Base-by-base conservation (phyloP, 2,113 vertebrate genomes). In the Ictalurus furcatus region DNA sequence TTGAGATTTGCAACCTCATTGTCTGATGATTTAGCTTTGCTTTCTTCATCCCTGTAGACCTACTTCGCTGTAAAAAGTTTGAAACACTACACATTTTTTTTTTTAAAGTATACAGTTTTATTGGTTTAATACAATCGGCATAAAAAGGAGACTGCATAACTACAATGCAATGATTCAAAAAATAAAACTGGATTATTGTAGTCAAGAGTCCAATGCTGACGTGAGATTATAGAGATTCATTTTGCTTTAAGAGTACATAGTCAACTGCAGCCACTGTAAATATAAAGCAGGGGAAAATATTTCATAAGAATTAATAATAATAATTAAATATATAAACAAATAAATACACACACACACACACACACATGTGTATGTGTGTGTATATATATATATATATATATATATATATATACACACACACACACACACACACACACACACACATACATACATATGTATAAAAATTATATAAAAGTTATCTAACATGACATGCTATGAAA, bases 181-280 rank as follows among this genome's bases (percentile, higher is more conserved):
- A 34, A 82, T 9, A 83, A 34, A 25, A 34, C 14, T 12, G 12
- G 12, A 40, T 67, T n/a, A 12, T n/a, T 87, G 14, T 87, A 76
- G 52, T 25, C 9, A 21, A 25, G 44, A n/a, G 44, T 80, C 48
- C 30, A 74, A 44, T 0, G 54, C 28, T 54, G n/a, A 63, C 25
- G 28, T 28, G 16, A 52, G 17, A 76, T 9, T 11, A n/a, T 52
- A 84, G 12, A 52, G 23, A 85, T 83, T 85, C 19, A 6, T 69
- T 7, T 81, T 83, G 40, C 65, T 91, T 96, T 92, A 96, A 73
- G 96, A 96, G 92, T 96, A 96, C 96, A 96, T 96, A 81, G 95
- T 96, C 94, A 96, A 59, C 94, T 96, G 96, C 59, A 96, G 93
- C 96, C 96, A 96, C 96, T 96, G 94, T 59, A 91, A 92, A 92